Evolutionary conservation across 1,140 invertebrate species (phyloP).

Genomic region (Sipha flava): DNA sequence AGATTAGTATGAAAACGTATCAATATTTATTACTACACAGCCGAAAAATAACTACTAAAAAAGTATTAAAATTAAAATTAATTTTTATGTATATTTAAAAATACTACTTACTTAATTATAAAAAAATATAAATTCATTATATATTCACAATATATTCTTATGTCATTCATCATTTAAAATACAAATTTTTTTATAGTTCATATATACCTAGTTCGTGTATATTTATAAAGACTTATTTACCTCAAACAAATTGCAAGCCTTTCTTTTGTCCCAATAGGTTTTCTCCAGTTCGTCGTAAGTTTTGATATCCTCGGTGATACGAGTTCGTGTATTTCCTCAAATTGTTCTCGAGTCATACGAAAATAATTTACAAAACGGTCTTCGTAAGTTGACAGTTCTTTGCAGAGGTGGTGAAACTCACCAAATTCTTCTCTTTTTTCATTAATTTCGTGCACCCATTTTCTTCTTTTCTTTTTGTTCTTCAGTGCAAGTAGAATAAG

Average conservation of each 20-base stretch:
- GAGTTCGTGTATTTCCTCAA: slow-evolving; percentile 4
- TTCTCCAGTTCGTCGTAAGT: background rate
- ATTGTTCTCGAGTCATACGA: slow-evolving; percentile 6
- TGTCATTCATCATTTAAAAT: background rate
- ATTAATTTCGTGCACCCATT: slow-evolving; percentile 18
- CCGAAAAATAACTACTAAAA: background rate
- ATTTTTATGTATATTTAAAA: background rate
- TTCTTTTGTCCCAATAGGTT: background rate
- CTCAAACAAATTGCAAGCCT: background rate
- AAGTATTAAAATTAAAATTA: background rate
- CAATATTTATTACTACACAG: background rate
- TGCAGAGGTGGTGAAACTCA: background rate
- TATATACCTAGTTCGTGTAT: background rate
- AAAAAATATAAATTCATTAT: too few species aligned
- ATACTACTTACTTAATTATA: background rate
- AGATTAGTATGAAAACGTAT: background rate
- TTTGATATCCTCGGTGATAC: background rate
- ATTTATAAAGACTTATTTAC: slow-evolving; percentile 1
- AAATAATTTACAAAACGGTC: slow-evolving; percentile 12
- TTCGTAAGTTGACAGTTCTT: background rate
- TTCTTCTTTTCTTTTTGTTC: background rate
- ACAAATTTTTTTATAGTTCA: background rate
- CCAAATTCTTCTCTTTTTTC: slow-evolving; percentile 1
- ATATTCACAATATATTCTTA: background rate
- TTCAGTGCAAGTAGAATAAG: background rate